Evolutionary conservation across 1,140 invertebrate genomes (phyloP), one percentile per base, ranked within the genome.

Genomic region (Pogonus chalceus): DNA sequence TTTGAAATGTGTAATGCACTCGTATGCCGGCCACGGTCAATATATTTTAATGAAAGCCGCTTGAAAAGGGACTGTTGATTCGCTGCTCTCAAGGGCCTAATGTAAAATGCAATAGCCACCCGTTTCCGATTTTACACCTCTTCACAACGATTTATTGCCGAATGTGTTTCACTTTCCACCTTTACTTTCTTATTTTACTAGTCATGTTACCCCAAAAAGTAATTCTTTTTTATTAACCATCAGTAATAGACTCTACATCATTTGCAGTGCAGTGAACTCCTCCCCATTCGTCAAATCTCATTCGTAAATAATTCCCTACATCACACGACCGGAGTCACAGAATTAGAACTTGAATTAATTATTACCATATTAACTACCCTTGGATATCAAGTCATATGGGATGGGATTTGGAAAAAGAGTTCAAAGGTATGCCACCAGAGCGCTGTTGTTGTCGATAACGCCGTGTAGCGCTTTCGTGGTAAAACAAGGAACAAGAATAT

Each of bases 1-100:
- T 43, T 18, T 43, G 37, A 43, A 43, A 43, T 43, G 37, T 43
- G 37, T 43, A 43, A 43, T 43, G 18, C 37, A 43, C 37, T 43
- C 9, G 37, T 4, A 43, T 16, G 7, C 26, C 26, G 4, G 7
- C 18, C 37, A 16, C 37, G 37, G 37, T 43, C 37, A 43, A 43
- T 43, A 43, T 43, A 43, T 43, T 43, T 43, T 43, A 43, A 43
- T 43, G 18, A 16, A 18, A 43, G 18, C 37, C 9, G 37, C 18
- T 43, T 18, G 37, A 43, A n/a, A 43, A 43, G 18, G 37, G 37
- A 43, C 37, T 43, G 37, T 43, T 43, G 37, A 43, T 12, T 43
- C 37, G 9, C 7, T 7, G 14, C 26, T 4, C 7, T 14, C 37
- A 12, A 16, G 18, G 37, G 4, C 18, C 9, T 43, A 18, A 43